Conservation (phyloP, 1,140 invertebrate species). For the Cardiocondyla obscurior region DNA sequence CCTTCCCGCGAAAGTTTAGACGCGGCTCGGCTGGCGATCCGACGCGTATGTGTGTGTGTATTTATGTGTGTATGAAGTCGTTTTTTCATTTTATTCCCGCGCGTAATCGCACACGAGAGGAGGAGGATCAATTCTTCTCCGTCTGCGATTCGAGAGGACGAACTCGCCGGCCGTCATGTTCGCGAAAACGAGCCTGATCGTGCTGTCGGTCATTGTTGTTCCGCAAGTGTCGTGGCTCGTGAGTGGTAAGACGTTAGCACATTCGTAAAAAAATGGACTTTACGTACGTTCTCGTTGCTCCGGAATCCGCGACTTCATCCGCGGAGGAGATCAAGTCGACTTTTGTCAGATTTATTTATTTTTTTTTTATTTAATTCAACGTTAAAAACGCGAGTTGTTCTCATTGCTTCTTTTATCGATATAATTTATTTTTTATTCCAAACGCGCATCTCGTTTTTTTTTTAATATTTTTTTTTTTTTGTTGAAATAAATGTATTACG, state of each 20-base stretch:
- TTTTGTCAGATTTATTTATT: background rate
- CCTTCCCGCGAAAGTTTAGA: constrained; percentile 52
- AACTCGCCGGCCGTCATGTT: constrained; percentile 5
- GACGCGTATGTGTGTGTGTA: too few species aligned
- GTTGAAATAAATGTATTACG: background rate
- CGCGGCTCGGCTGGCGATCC: constrained; percentile 17
- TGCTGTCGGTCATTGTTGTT: constrained; percentile 13
- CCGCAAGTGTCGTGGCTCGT: constrained; percentile 12
- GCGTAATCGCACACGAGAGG: background rate
- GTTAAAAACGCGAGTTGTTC: background rate
- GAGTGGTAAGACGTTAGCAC: constrained; percentile 54
- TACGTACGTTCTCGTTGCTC: too few species aligned
- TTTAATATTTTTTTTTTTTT: too few species aligned
- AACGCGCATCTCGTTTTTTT: background rate
- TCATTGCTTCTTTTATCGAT: background rate
- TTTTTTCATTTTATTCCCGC: background rate
- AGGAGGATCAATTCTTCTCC: background rate
- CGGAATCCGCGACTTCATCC: background rate
- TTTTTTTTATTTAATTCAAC: background rate
- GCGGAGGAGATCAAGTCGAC: background rate
- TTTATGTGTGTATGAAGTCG: too few species aligned
- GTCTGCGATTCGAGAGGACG: too few species aligned
- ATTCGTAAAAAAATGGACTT: too few species aligned
- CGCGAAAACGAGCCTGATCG: constrained; percentile 3
- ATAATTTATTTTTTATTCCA: background rate